These are phyloP conservation scores for Sphyrna mokarran DNA, from an alignment of 2,113 vertebrate species.

Conservation along the genomic window DNA sequence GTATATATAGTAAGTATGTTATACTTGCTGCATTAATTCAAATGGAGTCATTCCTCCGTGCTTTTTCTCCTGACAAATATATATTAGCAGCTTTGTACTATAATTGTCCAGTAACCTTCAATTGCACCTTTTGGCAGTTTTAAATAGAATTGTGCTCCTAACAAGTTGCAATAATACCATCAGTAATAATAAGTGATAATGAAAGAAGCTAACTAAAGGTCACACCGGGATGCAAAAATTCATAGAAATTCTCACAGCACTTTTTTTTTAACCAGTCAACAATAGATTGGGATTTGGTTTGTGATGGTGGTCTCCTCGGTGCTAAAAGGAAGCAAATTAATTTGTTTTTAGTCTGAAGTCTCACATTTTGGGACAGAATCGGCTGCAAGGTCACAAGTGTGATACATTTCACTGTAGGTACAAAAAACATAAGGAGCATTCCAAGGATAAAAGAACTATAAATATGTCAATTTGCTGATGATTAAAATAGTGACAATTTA, in stretches of 20 bases:
- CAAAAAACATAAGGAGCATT: conserved; percentile 35
- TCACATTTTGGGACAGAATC: conserved; percentile 23
- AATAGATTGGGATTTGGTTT: conserved; percentile 26
- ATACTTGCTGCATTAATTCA: not conserved
- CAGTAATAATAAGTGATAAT: conserved; percentile 26
- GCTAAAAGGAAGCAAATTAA: conserved; percentile 22
- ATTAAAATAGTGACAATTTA: conserved; percentile 32
- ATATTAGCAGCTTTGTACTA: not conserved
- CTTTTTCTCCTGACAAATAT: not conserved
- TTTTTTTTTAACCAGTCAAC: conserved; percentile 31
- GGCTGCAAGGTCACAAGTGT: not conserved
- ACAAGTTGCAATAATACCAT: not conserved
- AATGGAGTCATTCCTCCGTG: not conserved
- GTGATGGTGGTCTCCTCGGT: not conserved
- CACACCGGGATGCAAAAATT: not conserved
- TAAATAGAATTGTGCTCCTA: not conserved
- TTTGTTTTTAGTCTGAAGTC: conserved; percentile 12
- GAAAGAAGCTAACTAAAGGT: conserved; percentile 4
- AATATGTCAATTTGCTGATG: conserved; percentile 34
- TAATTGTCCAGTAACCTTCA: conserved; percentile 18
- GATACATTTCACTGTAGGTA: conserved; percentile 30
- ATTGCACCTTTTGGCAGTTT: conserved; percentile 21
- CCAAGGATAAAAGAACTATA: conserved; percentile 33
- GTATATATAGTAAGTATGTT: not conserved
- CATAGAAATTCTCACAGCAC: conserved; percentile 29